Evolutionary conservation across 23 tunicate genomes (phyloP).

Genomic region (Trididemnum nubilum): DNA sequence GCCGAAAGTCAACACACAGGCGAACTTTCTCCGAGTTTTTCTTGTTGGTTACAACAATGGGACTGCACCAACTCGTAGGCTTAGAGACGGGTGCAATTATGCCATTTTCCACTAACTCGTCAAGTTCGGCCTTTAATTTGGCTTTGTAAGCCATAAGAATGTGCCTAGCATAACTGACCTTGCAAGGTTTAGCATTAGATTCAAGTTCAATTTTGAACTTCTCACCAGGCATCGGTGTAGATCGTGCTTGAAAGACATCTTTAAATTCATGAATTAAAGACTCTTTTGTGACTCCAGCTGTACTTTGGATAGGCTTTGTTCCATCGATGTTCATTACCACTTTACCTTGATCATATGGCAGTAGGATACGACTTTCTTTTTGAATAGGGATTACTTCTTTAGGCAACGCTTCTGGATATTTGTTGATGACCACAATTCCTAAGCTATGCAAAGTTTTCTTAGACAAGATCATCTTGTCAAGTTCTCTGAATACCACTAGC

Average conservation of each 20-base stretch:
- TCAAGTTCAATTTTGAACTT: background rate
- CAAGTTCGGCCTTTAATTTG: too few relatives aligned
- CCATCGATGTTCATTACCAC: background rate
- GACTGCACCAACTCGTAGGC: too few relatives aligned
- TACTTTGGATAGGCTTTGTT: too few relatives aligned
- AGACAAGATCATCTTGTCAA: background rate
- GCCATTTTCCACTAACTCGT: too few relatives aligned
- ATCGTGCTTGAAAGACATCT: too few relatives aligned
- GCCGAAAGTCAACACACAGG: constrained; percentile 15
- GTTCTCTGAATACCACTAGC: background rate
- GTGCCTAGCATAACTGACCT: background rate
- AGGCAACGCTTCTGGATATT: too few relatives aligned
- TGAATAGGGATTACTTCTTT: background rate
- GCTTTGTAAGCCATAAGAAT: background rate
- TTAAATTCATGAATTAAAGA: too few relatives aligned
- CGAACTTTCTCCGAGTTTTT: constrained; percentile 3
- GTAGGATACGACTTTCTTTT: background rate
- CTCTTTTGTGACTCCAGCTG: too few relatives aligned
- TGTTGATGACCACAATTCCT: too few relatives aligned
- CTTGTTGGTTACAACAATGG: too few relatives aligned
- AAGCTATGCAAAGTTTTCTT: too few relatives aligned
- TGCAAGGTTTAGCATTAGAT: background rate
- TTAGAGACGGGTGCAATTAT: too few relatives aligned
- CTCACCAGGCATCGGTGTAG: background rate
- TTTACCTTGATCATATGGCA: background rate